A percentile compares a stretch with the other conserved stretches of the same genome.
phyloP scores from a whole-genome alignment of 2,113 vertebrate genomes.

The Phocoena phocoena region DNA sequence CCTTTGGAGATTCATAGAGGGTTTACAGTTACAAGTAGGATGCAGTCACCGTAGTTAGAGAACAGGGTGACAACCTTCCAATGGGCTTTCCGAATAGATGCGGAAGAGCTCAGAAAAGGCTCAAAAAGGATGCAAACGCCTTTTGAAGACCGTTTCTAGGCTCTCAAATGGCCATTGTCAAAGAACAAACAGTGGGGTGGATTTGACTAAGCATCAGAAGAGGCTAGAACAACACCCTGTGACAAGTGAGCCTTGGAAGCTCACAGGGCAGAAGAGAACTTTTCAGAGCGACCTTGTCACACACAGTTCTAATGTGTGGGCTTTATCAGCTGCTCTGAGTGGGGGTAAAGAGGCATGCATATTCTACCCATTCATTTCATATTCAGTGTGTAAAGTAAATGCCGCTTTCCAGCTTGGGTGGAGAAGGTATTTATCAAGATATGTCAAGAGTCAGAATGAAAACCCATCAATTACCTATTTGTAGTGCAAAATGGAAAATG shows the following conservation, averaged over 20 bases:
- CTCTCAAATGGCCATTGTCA: not conserved
- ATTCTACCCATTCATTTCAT: slow-evolving; percentile 11
- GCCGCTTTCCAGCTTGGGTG: not conserved
- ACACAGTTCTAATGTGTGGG: not conserved
- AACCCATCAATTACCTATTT: not conserved
- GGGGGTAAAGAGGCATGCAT: not conserved
- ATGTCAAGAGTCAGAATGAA: not conserved
- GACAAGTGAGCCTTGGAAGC: not conserved
- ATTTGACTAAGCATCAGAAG: not conserved
- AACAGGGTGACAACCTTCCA: not conserved
- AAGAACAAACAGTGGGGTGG: not conserved
- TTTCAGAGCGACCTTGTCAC: not conserved
- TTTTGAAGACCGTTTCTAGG: not conserved
- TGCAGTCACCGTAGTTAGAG: not conserved
- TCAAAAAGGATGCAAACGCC: not conserved
- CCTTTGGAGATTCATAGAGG: not conserved
- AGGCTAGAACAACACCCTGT: not conserved
- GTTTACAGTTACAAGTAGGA: not conserved
- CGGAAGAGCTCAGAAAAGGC: not conserved
- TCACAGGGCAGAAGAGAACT: not conserved
- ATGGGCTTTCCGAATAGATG: not conserved
- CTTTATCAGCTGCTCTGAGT: slow-evolving; percentile 13
- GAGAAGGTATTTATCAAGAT: slow-evolving; percentile 17
- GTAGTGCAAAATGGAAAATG: slow-evolving; percentile 39
- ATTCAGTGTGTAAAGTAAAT: not conserved